Base-by-base conservation (phyloP, 2,888 invertebrate genomes). In the Lasioglossum marginatum region DNA sequence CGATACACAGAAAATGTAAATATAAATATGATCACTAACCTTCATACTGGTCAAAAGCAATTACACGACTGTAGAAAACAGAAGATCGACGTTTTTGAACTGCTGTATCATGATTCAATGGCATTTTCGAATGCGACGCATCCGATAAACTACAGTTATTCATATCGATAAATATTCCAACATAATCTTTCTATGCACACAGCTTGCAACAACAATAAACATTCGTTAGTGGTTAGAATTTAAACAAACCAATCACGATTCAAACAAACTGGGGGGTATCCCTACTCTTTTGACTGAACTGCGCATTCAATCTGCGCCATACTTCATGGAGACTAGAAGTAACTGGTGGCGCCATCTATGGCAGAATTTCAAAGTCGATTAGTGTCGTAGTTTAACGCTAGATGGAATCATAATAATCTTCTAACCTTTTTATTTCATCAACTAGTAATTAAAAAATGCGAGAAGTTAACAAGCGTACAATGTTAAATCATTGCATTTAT, bases 81-180 rank as follows among this genome's bases (percentile, higher is more conserved):
- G 88, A 88, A 5, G 94, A 93, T 78, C 93, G 89, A 0, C 93
- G 91, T 88, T 93, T 93, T 6, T 78, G 71, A 52, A 85, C 37
- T 27, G 43, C 70, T 77, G 70, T 78, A 43, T 79, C 79, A 34
- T 63, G 12, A 27, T 72, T 60, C n/a, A 77, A 77, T 23, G 77
- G 74, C 12, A 79, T 81, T 48, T 83, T 78, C 8, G 37, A 23
- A 3, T 80, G 43, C 0, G 73, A 77, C 27, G 4, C 0, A 45
- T 86, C 45, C 2, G 66, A 52, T 16, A 27, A 10, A 63, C 74
- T 27, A 23, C 8, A 3, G 31, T 66, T 75, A 68, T 85, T 66
- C 91, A 91, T 91, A 80, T 34, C 73, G 57, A 27, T 34, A 4
- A 14, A 45, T 63, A 37, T 70, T 70, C n/a, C 23, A 70, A 70